Percentiles rank a stretch among this genome's conserved stretches.
These are phyloP conservation scores for Psophia crepitans DNA, from an alignment of 2,113 vertebrate genomes.

Conservation along the genomic window DNA sequence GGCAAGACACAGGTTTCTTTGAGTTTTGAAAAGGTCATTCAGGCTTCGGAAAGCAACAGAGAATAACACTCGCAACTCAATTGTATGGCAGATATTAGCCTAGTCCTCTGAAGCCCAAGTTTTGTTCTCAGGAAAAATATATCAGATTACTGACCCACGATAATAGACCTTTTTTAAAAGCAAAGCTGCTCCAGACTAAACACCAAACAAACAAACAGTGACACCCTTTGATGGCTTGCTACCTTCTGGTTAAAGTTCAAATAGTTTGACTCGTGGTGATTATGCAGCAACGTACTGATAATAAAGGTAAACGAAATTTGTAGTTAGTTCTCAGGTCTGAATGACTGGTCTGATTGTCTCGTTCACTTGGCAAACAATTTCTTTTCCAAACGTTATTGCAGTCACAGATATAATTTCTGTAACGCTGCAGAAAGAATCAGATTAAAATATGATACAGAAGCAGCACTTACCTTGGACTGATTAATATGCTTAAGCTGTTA, in stretches of 20 bases:
- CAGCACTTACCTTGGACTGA: constrained; percentile 65
- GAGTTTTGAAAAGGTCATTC: not conserved
- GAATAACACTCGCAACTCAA: not conserved
- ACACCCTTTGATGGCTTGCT: not conserved
- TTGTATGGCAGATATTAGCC: not conserved
- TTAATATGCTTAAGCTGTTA: constrained; percentile 69
- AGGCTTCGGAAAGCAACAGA: not conserved
- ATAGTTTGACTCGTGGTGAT: constrained; percentile 28
- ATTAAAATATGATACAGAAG: constrained; percentile 66
- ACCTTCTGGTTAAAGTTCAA: constrained; percentile 43
- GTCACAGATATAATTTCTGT: constrained; percentile 57
- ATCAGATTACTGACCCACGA: not conserved
- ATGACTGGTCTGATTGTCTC: constrained; percentile 46
- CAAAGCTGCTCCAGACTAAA: constrained; percentile 22
- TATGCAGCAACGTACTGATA: constrained; percentile 53
- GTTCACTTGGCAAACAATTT: constrained; percentile 62
- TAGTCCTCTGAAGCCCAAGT: not conserved
- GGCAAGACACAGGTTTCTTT: not conserved
- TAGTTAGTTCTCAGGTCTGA: constrained; percentile 47
- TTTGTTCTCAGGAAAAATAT: not conserved
- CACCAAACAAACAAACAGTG: constrained; percentile 52
- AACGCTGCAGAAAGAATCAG: constrained; percentile 55
- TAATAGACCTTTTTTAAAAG: not conserved
- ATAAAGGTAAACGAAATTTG: constrained; percentile 51
- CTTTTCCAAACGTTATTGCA: constrained; percentile 45